A percentile compares a stretch with the other conserved stretches of the same genome.
These are phyloP conservation scores for Bedellia somnulentella DNA, from an alignment of 2,888 invertebrate genomes.

Conservation along the genomic window DNA sequence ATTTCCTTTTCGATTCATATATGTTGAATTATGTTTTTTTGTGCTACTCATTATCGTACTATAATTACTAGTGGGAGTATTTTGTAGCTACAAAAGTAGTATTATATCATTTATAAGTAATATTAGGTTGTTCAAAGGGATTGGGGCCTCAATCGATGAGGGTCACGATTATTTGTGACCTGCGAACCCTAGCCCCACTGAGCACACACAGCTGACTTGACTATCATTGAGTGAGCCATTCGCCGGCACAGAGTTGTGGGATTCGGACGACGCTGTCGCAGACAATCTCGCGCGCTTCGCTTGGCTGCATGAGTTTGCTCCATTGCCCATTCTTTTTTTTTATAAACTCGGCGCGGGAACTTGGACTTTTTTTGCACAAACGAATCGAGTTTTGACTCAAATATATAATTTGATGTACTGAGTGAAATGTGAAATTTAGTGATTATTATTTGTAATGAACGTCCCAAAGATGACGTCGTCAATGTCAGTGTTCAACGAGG, in stretches of 20 bases:
- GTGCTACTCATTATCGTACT: no score
- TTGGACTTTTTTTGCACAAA: conserved; percentile 19
- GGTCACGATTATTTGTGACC: conserved; percentile 49
- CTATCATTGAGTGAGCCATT: conserved; percentile 15
- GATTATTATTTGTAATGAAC: conserved; percentile 7
- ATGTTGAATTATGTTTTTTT: no score
- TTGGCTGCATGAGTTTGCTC: conserved; percentile 27
- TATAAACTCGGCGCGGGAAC: conserved; percentile 30
- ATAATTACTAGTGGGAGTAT: no score
- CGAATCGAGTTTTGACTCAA: conserved; percentile 4
- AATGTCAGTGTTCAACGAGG: conserved; percentile 52
- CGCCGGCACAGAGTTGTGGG: no score
- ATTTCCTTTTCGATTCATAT: no score
- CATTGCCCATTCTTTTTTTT: conserved; percentile 26
- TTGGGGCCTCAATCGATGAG: conserved; percentile 11
- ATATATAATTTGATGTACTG: no score
- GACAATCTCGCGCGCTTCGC: conserved; percentile 31
- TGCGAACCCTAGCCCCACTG: conserved; percentile 55
- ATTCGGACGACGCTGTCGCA: conserved; percentile 33
- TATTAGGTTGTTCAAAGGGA: no score
- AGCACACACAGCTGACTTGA: no score
- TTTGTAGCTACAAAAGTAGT: no score
- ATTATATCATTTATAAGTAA: no score
- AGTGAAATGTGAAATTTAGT: neutral
- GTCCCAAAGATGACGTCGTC: conserved; percentile 41